Base-by-base conservation (phyloP, 2,888 invertebrate genomes). In the Hydrotaea cyrtoneurina region DNA sequence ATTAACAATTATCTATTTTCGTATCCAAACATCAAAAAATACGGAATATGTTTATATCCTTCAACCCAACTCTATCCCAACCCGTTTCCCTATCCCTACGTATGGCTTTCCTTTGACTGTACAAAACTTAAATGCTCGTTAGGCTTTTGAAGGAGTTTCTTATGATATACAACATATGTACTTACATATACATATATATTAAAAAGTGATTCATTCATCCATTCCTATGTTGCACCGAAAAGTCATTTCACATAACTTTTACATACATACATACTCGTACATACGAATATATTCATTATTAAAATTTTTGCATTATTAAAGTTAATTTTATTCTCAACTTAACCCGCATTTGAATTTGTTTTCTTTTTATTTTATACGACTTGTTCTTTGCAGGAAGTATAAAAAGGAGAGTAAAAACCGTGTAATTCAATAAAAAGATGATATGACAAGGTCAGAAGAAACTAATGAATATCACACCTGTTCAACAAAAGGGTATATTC, bases 171-270 rank as follows among this genome's bases (percentile, higher is more conserved):
- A 62, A 59, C 59, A 64, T 31, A 31, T 4, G 7, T 31, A 31
- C 7, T 2, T 31, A 31, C 31, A 31, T 4, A 31, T 31, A 31
- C 17, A 19, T 59, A 31, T 31, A 31, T 31, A 7, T 31, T 39
- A 39, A 39, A 1, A 13, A 13, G 39, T 39, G 39, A 39, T 39
- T 39, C 39, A 39, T 36, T 8, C n/a, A 39, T 39, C 10, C 39
- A 39, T 82, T 82, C 57, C 36, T 78, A 74, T 43, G 74, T 69
- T 75, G 78, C 82, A 78, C 82, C 55, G 26, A 59, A 64, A 36
- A 59, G 17, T 10, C 17, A 17, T 53, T 17, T 53, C 59, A 26
- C 17, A 69, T 17, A 72, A 59, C 57, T 82, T 46, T 74, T 77
- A 11, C 66, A 59, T 78, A 78, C 74, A 74, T 66, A 78, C 69